Evolutionary conservation across 2,888 invertebrate species (phyloP).

Genomic region (Euspilapteryx auroguttella): DNA sequence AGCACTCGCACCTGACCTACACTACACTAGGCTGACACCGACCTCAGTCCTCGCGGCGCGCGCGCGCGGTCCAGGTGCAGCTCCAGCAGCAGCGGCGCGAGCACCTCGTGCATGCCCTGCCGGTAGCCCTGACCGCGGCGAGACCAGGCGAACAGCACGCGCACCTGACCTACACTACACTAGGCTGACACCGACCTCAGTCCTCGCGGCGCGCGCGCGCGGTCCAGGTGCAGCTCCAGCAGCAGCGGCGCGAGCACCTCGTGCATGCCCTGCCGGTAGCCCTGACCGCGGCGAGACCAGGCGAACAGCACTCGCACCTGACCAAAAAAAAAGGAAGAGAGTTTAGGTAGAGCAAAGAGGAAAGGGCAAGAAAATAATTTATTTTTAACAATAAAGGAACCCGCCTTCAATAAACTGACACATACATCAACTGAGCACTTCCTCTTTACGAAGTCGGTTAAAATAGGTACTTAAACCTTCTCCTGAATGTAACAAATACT

Average conservation of each 20-base stretch:
- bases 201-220: slow-evolving; percentile 36
- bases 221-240: slow-evolving; percentile 76
- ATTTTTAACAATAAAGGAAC: not conserved
- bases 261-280: slow-evolving; percentile 88
- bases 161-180: too few relatives aligned
- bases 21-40: too few relatives aligned
- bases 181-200: slow-evolving; percentile 24
- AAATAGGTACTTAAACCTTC: too few relatives aligned
- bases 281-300: slow-evolving; percentile 66
- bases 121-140: slow-evolving; percentile 71
- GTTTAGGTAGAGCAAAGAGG: not conserved
- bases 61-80: slow-evolving; percentile 70
- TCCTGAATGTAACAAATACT: too few relatives aligned
- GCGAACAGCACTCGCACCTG: slow-evolving; percentile 62
- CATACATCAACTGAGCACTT: too few relatives aligned
- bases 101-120: slow-evolving; percentile 88
- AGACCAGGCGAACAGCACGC: slow-evolving; percentile 64
- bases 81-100: slow-evolving; percentile 79
- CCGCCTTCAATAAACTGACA: too few relatives aligned
- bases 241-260: slow-evolving; percentile 81
- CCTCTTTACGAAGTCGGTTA: too few relatives aligned
- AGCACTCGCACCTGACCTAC: too few relatives aligned
- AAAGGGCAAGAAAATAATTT: not conserved
- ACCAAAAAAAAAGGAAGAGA: slow-evolving; percentile 1
- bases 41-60: slow-evolving; percentile 26